Evolutionary conservation across 2,888 invertebrate species (phyloP), one percentile per base, ranked within the genome.

Genomic region (Sminthurinus aureus): DNA sequence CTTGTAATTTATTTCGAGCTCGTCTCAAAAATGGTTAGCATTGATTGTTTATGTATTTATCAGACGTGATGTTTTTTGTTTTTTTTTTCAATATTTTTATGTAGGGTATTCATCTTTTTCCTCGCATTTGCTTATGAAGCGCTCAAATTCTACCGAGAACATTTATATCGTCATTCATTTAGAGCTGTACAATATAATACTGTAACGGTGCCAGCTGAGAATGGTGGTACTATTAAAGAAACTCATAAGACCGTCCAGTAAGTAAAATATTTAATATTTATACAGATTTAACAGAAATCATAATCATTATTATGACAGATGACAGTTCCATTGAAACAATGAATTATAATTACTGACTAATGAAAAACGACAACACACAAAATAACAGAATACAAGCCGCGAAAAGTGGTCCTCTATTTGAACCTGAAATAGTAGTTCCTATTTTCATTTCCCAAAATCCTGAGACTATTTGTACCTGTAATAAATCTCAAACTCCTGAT

Each of bases 111-210:
- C 75, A 96, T 99, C 89, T 96, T 98, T 90, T 92, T 97, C 86
- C 93, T 98, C 93, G 98, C 98, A 9, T 93, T 97, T 81, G 91
- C 98, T 50, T 99, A 99, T 90, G 99, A 99, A 92, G 98, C 97
- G 0, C 93, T 99, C 3, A 99, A 98, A 91, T 97, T 96, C 91
- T 94, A 93, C 88, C 94, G 94, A 86, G 95, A 96, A 91, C 94
- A 94, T 91, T 92, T 96, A 76, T 94, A 96, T 90, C 96, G 96
- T 94, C 95, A 94, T 91, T 94, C 96, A 0, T 96, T 96, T 15
- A 95, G 95, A 89, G 93, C 95, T 4, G 91, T 96, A 71, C 96
- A 96, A 89, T 96, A 96, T 89, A 93, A 95, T 89, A 95, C 96
- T 4, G 96, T 96, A 0, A 92, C 95, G n/a, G 93, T 95, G 87